These are phyloP conservation scores for Prietella phreatophila DNA, from an alignment of 2,113 vertebrate species.

Conservation along the genomic window DNA sequence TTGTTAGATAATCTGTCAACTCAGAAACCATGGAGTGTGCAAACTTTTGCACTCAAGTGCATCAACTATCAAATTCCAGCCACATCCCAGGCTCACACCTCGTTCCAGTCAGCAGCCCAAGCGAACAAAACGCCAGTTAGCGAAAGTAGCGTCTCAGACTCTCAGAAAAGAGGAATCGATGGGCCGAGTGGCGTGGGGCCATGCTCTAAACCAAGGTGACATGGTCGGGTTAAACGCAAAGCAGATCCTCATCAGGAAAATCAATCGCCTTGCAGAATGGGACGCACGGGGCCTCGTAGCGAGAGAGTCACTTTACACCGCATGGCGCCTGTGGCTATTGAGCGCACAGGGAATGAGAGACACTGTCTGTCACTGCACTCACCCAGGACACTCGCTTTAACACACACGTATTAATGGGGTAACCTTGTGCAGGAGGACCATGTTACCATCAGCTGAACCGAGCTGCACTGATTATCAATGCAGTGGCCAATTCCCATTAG, in stretches of 20 bases:
- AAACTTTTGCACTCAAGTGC: background rate
- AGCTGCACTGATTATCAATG: slow-evolving; percentile 10
- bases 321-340: slow-evolving; percentile 84
- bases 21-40: background rate
- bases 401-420: slow-evolving; percentile 29
- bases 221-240: slow-evolving; percentile 96
- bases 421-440: slow-evolving; percentile 34
- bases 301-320: slow-evolving; percentile 83
- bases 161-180: slow-evolving; percentile 84
- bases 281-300: slow-evolving; percentile 71
- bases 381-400: slow-evolving; percentile 37
- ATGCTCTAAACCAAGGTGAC: slow-evolving; percentile 87
- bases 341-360: slow-evolving; percentile 66
- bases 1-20: background rate
- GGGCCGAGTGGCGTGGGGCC: slow-evolving; percentile 85
- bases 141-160: slow-evolving; percentile 3
- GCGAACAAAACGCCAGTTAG: slow-evolving; percentile 46
- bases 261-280: slow-evolving; percentile 88
- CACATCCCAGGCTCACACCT: slow-evolving; percentile 8
- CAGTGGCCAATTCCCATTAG: background rate
- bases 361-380: slow-evolving; percentile 45
- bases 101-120: background rate
- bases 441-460: background rate
- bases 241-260: slow-evolving; percentile 93
- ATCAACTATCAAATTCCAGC: slow-evolving; percentile 2